These are phyloP conservation scores for Oncopodura yosiiana DNA, from an alignment of 1,140 invertebrate species.

Conservation along the genomic window DNA sequence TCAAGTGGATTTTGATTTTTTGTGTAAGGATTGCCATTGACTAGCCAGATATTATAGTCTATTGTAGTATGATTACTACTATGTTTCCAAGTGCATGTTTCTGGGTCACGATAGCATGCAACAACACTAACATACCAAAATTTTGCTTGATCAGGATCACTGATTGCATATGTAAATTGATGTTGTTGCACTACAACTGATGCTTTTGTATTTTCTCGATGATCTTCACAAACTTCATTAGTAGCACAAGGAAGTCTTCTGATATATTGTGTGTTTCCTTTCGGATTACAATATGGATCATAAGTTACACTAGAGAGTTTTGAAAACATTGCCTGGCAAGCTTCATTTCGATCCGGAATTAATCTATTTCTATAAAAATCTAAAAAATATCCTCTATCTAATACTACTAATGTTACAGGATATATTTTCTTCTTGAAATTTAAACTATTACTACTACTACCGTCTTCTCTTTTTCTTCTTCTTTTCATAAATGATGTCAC, in stretches of 20 bases:
- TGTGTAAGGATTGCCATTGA: constrained; percentile 85
- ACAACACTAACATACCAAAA: constrained; percentile 95
- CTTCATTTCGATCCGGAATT: constrained; percentile 49
- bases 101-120: constrained; percentile 71
- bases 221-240: constrained; percentile 67
- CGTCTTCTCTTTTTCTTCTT: background rate
- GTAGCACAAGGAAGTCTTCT: constrained; percentile 74
- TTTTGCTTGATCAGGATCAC: constrained; percentile 75
- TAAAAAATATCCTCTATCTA: constrained; percentile 76
- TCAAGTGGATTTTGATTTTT: constrained; percentile 73
- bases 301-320: constrained; percentile 70
- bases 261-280: constrained; percentile 70
- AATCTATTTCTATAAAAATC: constrained; percentile 74
- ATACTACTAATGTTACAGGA: constrained; percentile 71
- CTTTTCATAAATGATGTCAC: too few species aligned
- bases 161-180: constrained; percentile 89
- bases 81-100: constrained; percentile 71
- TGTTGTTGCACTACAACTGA: constrained; percentile 71
- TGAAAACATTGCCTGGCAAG: constrained; percentile 75
- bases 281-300: constrained; percentile 68
- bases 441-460: background rate
- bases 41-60: constrained; percentile 88
- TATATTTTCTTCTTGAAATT: constrained; percentile 41
- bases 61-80: constrained; percentile 51
- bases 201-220: constrained; percentile 75